Evolutionary conservation across 2,888 invertebrate genomes (phyloP), one percentile per base, ranked within the genome.

Genomic region (Dynastes grantii): DNA sequence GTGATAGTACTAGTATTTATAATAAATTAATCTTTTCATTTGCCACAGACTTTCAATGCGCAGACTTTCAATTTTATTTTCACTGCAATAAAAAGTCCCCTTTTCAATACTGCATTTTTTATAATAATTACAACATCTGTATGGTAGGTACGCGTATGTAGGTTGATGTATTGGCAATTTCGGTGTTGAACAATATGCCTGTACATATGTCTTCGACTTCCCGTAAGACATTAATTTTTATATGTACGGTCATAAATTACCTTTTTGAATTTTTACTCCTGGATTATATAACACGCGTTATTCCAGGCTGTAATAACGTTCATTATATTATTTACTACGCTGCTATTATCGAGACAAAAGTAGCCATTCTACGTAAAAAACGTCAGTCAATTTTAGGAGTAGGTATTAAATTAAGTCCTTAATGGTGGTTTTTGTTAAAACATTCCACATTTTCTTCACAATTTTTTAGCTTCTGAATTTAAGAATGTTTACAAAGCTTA

Each of bases 11-110:
- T 64, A 64, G 29, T 64, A 37, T 64, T 37, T 29, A 64, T 32
- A 64, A 64, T 64, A 64, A 64, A 64, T 64, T 32, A 64, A 64
- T 37, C 37, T 64, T 64, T 64, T 64, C 64, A n/a, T 37, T 37
- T 29, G 1, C 0, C 29, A 27, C 27, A 27, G 61, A 61, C 22
- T 22, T 22, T 29, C 29, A 8, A 27, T 29, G 29, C 61, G 27
- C 61, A 27, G 3, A 61, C 22, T 16, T 61, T n/a, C 61, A 61
- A 61, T 61, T 61, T 61, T 27, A 22, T 61, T 61, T 61, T 29
- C 61, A 22, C 61, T 8, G 61, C 61, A 61, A 61, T 61, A 45
- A 63, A 63, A 63, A 63, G 11, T 63, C 8, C 13, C 32, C 8
- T 11, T 63, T 29, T 32, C 63, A 63, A 63, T 55, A 55, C 22